Conservation (phyloP, 2,888 invertebrate genomes). For the Latheticus oryzae region DNA sequence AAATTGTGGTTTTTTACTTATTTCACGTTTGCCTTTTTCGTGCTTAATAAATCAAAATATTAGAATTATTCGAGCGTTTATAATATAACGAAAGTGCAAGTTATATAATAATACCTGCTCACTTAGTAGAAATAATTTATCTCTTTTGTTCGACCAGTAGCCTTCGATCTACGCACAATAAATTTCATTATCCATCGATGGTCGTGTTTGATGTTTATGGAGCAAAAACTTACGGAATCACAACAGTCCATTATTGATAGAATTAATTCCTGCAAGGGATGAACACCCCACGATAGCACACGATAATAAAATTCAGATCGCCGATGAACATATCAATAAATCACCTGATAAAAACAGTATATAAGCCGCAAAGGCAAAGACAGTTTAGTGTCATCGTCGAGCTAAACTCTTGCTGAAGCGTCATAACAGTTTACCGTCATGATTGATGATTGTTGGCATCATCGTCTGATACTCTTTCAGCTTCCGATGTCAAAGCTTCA, state of each 20-base stretch:
- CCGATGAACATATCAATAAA: constrained; percentile 50
- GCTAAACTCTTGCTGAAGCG: constrained; percentile 47
- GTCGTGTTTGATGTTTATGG: constrained; percentile 26
- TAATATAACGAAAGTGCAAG: no score
- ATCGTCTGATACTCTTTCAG: constrained; percentile 25
- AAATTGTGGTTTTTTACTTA: not conserved
- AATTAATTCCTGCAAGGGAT: constrained; percentile 27
- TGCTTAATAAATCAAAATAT: no score
- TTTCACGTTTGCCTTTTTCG: not conserved
- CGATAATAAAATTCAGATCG: constrained; percentile 41
- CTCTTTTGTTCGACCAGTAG: constrained; percentile 1
- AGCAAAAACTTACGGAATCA: constrained; percentile 23
- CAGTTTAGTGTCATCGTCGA: constrained; percentile 52
- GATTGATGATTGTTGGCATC: constrained; percentile 41
- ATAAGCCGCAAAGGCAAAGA: constrained; percentile 40
- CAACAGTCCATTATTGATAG: constrained; percentile 32
- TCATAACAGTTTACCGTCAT: constrained; percentile 40
- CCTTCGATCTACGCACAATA: constrained; percentile 7
- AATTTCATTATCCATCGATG: constrained; percentile 22
- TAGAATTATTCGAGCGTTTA: no score
- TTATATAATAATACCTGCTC: no score
- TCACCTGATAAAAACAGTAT: constrained; percentile 50
- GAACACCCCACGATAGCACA: constrained; percentile 17
- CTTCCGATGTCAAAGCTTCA: constrained; percentile 14
- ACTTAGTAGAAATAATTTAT: no score